These are phyloP conservation scores for Hypanus sabinus DNA, from an alignment of 2,113 vertebrate genomes.

Conservation along the genomic window DNA sequence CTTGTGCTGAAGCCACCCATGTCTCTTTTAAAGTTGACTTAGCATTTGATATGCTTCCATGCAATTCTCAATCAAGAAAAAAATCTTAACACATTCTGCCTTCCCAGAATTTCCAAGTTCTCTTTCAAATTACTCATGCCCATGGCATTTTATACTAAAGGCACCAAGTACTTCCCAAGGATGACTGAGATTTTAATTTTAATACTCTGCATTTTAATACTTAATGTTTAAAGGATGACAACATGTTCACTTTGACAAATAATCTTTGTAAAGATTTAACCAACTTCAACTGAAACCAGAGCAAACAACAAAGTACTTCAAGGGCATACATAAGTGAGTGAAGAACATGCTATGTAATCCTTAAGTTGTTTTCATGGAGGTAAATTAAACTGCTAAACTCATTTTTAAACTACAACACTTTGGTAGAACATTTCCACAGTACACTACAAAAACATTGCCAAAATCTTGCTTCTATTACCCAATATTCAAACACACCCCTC, in stretches of 20 bases:
- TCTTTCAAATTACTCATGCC: neutral
- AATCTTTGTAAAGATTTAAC: neutral
- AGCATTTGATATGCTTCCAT: neutral
- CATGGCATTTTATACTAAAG: neutral
- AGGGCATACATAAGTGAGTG: neutral
- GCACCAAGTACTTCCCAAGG: neutral
- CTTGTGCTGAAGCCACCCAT: neutral
- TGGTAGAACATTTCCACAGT: neutral
- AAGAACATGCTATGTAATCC: neutral
- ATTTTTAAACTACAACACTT: neutral
- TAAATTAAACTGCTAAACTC: neutral
- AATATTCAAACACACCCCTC: no score
- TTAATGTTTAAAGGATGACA: neutral
- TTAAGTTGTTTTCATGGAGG: neutral
- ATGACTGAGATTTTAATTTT: neutral
- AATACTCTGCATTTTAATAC: neutral
- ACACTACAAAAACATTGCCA: neutral
- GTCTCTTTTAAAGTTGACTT: neutral
- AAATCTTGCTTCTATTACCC: no score
- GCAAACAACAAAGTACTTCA: neutral
- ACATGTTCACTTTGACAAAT: neutral
- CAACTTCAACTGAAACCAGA: neutral
- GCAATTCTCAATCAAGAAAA: neutral
- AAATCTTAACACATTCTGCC: no score
- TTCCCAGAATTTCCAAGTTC: neutral